A percentile compares a stretch with the other conserved stretches of the same genome.
Conservation (phyloP, 2,888 invertebrate species). For the Microplitis deprimator region DNA sequence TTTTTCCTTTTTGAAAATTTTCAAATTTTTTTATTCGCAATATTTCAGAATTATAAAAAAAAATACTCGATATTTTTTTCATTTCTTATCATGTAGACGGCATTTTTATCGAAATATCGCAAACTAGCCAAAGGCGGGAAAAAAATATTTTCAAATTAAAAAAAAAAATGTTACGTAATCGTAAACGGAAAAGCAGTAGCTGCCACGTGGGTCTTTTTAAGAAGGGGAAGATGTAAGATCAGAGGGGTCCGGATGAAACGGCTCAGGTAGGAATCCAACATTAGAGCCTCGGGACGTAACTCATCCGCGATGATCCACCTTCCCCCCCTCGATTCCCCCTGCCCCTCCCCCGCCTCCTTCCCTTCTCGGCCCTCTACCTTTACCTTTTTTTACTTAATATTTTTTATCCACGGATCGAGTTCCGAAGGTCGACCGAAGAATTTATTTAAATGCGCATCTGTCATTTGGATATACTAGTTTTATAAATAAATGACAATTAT, state of each 20-base stretch:
- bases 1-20: too few relatives aligned
- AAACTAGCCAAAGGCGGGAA: too few relatives aligned
- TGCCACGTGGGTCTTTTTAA: constrained; percentile 43
- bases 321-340: background rate
- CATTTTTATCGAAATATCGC: too few relatives aligned
- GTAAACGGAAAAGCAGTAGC: too few relatives aligned
- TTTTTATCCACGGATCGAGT: constrained; percentile 52
- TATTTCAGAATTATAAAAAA: too few relatives aligned
- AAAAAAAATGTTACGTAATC: too few relatives aligned
- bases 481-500: too few relatives aligned
- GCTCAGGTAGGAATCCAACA: constrained; percentile 41
- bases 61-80: too few relatives aligned
- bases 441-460: background rate
- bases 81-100: too few relatives aligned
- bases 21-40: too few relatives aligned
- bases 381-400: constrained; percentile 4
- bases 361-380: constrained; percentile 32
- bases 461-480: background rate
- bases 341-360: background rate
- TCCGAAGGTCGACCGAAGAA: constrained; percentile 51
- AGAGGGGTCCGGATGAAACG: constrained; percentile 52
- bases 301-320: constrained; percentile 17
- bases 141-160: too few relatives aligned
- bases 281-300: constrained; percentile 42
- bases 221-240: background rate